These are phyloP conservation scores for Eumacrocentrus americanus DNA, from an alignment of 2,888 invertebrate genomes.

Conservation along the genomic window DNA sequence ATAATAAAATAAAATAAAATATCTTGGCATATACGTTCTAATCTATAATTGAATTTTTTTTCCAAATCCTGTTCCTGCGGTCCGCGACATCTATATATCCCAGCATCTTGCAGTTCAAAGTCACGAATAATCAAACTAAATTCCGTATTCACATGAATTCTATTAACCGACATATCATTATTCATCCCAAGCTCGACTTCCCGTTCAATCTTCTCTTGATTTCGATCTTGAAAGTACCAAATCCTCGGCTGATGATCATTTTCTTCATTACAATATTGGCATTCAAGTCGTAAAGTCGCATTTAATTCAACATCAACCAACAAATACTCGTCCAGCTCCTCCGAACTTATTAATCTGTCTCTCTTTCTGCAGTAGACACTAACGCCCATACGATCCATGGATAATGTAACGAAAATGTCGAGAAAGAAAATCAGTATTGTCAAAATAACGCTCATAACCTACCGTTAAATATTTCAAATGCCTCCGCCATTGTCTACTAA, in stretches of 20 bases:
- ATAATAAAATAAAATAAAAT: not conserved
- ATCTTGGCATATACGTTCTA: constrained; percentile 60
- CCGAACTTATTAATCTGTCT: constrained; percentile 59
- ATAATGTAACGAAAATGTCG: not conserved
- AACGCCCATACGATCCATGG: constrained; percentile 36
- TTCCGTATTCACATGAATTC: constrained; percentile 60
- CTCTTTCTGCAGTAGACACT: constrained; percentile 61
- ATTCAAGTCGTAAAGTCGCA: constrained; percentile 61
- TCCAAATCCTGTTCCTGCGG: constrained; percentile 56
- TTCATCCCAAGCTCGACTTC: constrained; percentile 63
- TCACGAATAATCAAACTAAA: constrained; percentile 62
- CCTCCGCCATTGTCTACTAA: no score
- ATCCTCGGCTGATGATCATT: constrained; percentile 61
- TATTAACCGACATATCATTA: constrained; percentile 60
- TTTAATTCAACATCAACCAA: constrained; percentile 61
- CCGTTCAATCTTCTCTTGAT: constrained; percentile 47
- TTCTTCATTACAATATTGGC: constrained; percentile 61
- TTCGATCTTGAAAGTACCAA: constrained; percentile 63
- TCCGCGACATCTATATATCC: constrained; percentile 64
- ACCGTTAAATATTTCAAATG: not conserved
- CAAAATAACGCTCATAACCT: not conserved
- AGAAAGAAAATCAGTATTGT: not conserved
- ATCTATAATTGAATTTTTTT: constrained; percentile 63
- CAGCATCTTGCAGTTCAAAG: constrained; percentile 59
- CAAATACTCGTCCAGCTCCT: constrained; percentile 62